phyloP scores from a whole-genome alignment of 2,113 vertebrate genomes.

The Rhynchopsitta pachyrhyncha region DNA sequence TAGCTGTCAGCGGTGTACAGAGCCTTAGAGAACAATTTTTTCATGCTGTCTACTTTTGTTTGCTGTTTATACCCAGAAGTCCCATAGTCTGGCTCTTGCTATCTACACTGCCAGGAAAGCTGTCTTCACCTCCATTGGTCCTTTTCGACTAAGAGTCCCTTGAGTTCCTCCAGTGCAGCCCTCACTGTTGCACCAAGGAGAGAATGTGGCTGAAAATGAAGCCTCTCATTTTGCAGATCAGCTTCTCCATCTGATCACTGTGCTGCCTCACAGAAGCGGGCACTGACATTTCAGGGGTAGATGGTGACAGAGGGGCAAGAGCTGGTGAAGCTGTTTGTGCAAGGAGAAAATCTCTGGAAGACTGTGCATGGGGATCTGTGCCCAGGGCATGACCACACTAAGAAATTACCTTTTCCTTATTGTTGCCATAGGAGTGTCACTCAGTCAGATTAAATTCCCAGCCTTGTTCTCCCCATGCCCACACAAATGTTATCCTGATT shows the following conservation, averaged over 20 bases:
- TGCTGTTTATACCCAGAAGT: not conserved
- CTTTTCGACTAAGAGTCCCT: not conserved
- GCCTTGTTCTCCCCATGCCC: not conserved
- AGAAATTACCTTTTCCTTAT: not conserved
- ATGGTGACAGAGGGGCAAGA: fast-evolving
- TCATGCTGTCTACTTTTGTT: not conserved
- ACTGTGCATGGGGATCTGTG: not conserved
- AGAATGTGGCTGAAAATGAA: not conserved
- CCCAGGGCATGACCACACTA: not conserved
- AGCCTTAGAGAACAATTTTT: not conserved
- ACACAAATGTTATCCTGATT: not conserved
- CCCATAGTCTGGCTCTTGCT: not conserved
- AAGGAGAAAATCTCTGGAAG: not conserved
- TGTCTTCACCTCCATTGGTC: not conserved
- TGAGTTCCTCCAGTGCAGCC: not conserved
- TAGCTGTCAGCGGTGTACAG: not conserved
- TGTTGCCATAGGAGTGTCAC: not conserved
- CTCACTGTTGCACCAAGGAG: not conserved
- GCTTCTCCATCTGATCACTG: not conserved
- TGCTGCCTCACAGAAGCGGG: not conserved
- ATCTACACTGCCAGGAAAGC: not conserved
- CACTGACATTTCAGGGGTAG: not conserved
- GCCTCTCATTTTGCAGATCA: not conserved
- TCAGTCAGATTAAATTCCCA: not conserved
- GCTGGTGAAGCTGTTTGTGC: not conserved